Conservation (phyloP, 2,888 invertebrate species). For the Lydus trimaculatus region DNA sequence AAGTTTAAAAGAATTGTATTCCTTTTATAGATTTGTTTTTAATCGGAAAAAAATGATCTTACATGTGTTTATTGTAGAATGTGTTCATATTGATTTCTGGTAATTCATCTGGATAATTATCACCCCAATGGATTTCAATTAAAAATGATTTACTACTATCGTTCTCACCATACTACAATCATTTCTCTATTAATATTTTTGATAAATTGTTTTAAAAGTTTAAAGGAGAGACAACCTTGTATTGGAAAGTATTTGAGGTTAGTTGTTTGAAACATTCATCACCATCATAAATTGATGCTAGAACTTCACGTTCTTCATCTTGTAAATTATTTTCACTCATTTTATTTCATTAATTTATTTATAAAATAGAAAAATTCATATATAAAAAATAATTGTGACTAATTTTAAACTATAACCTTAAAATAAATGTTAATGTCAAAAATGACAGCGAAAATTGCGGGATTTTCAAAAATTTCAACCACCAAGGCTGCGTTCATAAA, state of each 20-base stretch:
- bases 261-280: slow-evolving; percentile 86
- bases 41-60: slow-evolving; percentile 58
- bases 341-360: slow-evolving; percentile 16
- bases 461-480: neutral
- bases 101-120: slow-evolving; percentile 83
- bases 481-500: too few relatives aligned
- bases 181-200: neutral
- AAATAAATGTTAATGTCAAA: neutral
- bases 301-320: slow-evolving; percentile 88
- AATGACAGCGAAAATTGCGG: neutral
- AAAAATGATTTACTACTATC: slow-evolving; percentile 82
- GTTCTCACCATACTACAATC: slow-evolving; percentile 78
- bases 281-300: slow-evolving; percentile 94
- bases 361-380: slow-evolving; percentile 9
- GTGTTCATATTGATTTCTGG: slow-evolving; percentile 86
- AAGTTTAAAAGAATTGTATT: slow-evolving; percentile 20
- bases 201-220: neutral
- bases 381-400: slow-evolving; percentile 13
- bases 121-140: slow-evolving; percentile 87
- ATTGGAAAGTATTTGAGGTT: slow-evolving; percentile 82
- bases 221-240: slow-evolving; percentile 75
- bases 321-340: slow-evolving; percentile 75
- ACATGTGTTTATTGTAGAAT: slow-evolving; percentile 94
- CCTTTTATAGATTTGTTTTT: neutral
- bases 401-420: slow-evolving; percentile 9